Percentiles rank a stretch among this genome's conserved stretches.
These are phyloP conservation scores for Diorhabda carinulata DNA, from an alignment of 1,140 invertebrate species.

Conservation along the genomic window DNA sequence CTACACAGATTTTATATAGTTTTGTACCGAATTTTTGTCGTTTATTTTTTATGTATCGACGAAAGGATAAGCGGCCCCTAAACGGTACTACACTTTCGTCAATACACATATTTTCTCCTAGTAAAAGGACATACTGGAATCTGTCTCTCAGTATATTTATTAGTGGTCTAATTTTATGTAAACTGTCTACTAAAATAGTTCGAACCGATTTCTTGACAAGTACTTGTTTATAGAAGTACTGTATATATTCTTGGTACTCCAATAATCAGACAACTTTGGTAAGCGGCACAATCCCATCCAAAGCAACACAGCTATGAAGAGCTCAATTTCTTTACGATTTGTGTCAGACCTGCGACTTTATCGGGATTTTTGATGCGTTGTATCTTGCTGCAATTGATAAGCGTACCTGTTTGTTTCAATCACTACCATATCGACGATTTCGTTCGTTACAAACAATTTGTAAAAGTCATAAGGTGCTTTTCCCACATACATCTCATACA, in stretches of 20 bases:
- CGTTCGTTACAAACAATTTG: constrained; percentile 10
- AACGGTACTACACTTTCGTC: constrained; percentile 48
- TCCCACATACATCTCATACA: background rate
- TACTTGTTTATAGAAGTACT: constrained; percentile 9
- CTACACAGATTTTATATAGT: constrained; percentile 45
- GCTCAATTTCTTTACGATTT: constrained; percentile 9
- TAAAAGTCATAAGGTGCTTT: constrained; percentile 12
- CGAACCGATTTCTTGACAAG: constrained; percentile 45
- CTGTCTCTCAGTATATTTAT: constrained; percentile 32
- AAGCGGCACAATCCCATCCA: constrained; percentile 14
- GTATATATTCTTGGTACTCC: background rate
- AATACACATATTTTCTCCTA: constrained; percentile 41
- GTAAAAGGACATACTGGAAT: constrained; percentile 40
- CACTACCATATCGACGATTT: constrained; percentile 7
- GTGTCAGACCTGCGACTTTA: background rate
- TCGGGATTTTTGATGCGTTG: constrained; percentile 1
- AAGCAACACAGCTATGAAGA: constrained; percentile 3
- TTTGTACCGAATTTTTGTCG: constrained; percentile 47
- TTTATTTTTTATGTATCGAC: constrained; percentile 47
- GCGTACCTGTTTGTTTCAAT: constrained; percentile 14
- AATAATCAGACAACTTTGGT: background rate
- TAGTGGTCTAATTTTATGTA: constrained; percentile 42
- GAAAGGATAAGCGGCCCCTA: constrained; percentile 43
- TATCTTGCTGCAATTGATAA: constrained; percentile 7
- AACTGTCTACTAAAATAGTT: constrained; percentile 37